These are phyloP conservation scores for Chrysolina oricalcia DNA, from an alignment of 2,888 invertebrate genomes.

Conservation along the genomic window DNA sequence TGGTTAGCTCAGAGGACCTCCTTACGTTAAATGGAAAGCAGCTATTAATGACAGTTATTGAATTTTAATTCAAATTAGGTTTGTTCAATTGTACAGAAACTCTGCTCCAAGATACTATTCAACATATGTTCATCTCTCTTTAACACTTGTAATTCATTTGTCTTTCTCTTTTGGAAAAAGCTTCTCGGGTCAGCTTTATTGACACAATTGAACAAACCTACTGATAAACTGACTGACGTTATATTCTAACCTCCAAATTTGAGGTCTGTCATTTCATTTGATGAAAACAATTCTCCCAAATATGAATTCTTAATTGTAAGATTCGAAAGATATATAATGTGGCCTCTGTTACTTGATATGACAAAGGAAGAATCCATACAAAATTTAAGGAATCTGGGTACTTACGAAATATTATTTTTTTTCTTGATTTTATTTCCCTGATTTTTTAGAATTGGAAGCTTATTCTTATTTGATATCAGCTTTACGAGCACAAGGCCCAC, in stretches of 20 bases:
- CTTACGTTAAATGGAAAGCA: no score
- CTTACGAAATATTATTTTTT: background rate
- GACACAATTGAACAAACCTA: no score
- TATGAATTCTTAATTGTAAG: slow-evolving; percentile 52
- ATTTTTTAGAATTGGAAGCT: slow-evolving; percentile 86
- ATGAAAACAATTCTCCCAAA: slow-evolving; percentile 35
- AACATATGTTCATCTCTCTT: no score
- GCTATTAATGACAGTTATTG: no score
- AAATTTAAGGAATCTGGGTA: slow-evolving; percentile 90
- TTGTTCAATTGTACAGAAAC: no score
- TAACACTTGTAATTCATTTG: no score
- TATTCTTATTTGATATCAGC: slow-evolving; percentile 93
- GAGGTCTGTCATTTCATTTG: background rate
- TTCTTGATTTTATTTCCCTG: slow-evolving; percentile 39
- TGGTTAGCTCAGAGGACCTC: no score
- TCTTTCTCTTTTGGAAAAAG: no score
- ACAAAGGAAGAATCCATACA: slow-evolving; percentile 92
- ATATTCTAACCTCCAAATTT: slow-evolving; percentile 1
- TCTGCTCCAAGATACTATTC: no score
- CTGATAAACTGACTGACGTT: background rate
- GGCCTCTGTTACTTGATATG: slow-evolving; percentile 87
- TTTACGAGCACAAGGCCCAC: slow-evolving; percentile 92
- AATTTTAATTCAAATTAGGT: no score
- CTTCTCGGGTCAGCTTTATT: no score
- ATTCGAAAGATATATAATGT: slow-evolving; percentile 69